Percentiles rank a stretch among this genome's conserved stretches.
These are phyloP conservation scores for Torymus tubicola DNA, from an alignment of 2,888 invertebrate species.

Conservation along the genomic window DNA sequence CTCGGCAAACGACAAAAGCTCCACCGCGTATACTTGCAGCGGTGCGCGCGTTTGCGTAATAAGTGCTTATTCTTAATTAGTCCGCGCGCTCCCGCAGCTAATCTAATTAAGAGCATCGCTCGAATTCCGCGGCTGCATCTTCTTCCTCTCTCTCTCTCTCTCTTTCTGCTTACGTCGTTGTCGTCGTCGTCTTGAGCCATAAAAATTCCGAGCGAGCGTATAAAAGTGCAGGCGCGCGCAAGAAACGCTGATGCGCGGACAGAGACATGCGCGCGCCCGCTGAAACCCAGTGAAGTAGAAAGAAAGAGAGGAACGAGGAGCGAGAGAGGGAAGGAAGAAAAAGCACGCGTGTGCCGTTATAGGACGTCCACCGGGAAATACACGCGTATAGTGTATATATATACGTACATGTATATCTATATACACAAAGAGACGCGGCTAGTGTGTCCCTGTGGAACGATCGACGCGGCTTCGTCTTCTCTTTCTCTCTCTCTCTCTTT, in stretches of 20 bases:
- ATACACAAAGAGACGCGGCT: slow-evolving; percentile 24
- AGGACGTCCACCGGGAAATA: slow-evolving; percentile 33
- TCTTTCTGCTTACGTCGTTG: background rate
- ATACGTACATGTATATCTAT: too few species aligned
- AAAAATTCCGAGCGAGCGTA: slow-evolving; percentile 44
- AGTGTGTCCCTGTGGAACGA: slow-evolving; percentile 42
- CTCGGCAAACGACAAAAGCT: background rate
- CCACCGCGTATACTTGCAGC: background rate
- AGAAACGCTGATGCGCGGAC: slow-evolving; percentile 11
- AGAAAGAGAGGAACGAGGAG: background rate
- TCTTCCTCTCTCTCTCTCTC: background rate
- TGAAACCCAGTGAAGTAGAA: background rate
- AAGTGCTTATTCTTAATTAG: slow-evolving; percentile 52
- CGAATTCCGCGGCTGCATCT: slow-evolving; percentile 27
- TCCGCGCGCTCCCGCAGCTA: slow-evolving; percentile 37
- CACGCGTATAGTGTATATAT: too few species aligned
- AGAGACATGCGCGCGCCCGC: background rate
- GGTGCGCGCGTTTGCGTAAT: slow-evolving; percentile 27
- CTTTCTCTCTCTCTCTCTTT: background rate
- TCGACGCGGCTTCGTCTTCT: slow-evolving; percentile 36
- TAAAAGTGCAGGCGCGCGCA: background rate
- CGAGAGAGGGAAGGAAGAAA: slow-evolving; percentile 10
- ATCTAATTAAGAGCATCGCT: slow-evolving; percentile 57
- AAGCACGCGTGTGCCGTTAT: slow-evolving; percentile 46
- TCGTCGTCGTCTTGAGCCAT: slow-evolving; percentile 12